Evolutionary conservation across 2,888 invertebrate genomes (phyloP).

Genomic region (Napeogenes inachia): DNA sequence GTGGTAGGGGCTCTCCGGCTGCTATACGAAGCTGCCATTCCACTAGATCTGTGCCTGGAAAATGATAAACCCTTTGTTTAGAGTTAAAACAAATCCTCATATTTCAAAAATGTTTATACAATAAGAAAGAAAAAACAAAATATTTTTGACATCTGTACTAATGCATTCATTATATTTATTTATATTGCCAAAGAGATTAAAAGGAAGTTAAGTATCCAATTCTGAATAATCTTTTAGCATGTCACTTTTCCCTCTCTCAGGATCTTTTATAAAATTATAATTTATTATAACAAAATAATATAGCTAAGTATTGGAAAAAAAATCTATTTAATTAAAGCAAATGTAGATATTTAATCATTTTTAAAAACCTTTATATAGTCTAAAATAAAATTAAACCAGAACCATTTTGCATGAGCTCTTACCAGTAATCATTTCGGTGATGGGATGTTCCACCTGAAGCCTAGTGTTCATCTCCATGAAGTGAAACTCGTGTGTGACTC

Average conservation of each 20-base stretch:
- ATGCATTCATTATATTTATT: no score
- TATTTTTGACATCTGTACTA: no score
- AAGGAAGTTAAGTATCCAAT: no score
- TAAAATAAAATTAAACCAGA: not conserved
- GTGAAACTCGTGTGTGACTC: slow-evolving; percentile 90
- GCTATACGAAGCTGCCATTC: slow-evolving; percentile 98
- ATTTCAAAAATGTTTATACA: not conserved
- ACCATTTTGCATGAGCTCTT: not conserved
- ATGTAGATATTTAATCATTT: no score
- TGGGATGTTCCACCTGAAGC: slow-evolving; percentile 96
- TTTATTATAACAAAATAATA: no score
- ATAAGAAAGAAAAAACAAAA: not conserved
- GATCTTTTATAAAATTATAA: no score
- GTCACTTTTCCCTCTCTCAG: no score
- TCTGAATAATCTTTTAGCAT: no score
- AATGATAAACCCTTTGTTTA: not conserved
- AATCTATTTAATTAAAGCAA: no score
- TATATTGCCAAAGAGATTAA: no score
- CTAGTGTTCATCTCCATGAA: slow-evolving; percentile 99
- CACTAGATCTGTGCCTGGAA: slow-evolving; percentile 89
- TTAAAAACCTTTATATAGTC: no score
- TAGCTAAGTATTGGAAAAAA: no score
- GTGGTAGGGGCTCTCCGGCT: slow-evolving; percentile 89
- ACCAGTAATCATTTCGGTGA: slow-evolving; percentile 98
- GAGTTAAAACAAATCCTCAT: not conserved